These are phyloP conservation scores for Vireo altiloquus DNA, from an alignment of 2,113 vertebrate genomes.

Conservation along the genomic window DNA sequence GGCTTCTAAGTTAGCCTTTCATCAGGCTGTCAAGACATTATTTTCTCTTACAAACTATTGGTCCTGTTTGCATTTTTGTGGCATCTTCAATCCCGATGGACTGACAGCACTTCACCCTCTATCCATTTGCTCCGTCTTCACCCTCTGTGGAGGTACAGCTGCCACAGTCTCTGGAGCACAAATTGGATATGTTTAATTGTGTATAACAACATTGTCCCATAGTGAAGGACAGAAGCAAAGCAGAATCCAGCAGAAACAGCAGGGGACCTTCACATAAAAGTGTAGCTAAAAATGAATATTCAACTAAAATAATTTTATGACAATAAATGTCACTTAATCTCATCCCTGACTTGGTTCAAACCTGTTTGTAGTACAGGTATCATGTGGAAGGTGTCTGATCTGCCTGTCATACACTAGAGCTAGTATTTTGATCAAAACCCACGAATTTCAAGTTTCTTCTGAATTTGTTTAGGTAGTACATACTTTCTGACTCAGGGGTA, in stretches of 20 bases:
- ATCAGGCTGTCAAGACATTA: neutral
- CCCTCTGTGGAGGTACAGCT: conserved; percentile 17
- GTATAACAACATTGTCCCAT: neutral
- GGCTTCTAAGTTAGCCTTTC: conserved; percentile 7
- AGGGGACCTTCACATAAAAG: neutral
- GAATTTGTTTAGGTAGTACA: neutral
- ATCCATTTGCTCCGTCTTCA: conserved; percentile 40
- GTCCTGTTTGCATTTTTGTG: conserved; percentile 1
- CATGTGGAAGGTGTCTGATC: neutral
- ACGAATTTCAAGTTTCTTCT: neutral
- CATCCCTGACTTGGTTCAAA: neutral
- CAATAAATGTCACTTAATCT: neutral
- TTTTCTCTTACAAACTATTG: neutral
- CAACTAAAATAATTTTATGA: neutral
- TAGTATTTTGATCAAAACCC: neutral
- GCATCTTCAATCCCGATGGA: neutral
- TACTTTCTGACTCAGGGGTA: neutral
- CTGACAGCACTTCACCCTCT: conserved; percentile 20
- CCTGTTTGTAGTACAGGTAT: neutral
- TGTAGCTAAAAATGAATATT: neutral
- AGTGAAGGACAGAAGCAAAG: conserved; percentile 26
- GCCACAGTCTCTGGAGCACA: conserved; percentile 37
- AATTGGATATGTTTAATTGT: conserved; percentile 47
- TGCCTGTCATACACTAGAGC: neutral
- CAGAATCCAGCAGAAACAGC: neutral